Base-by-base conservation (phyloP, 2,113 vertebrate genomes). In the Nycticorax nycticorax region DNA sequence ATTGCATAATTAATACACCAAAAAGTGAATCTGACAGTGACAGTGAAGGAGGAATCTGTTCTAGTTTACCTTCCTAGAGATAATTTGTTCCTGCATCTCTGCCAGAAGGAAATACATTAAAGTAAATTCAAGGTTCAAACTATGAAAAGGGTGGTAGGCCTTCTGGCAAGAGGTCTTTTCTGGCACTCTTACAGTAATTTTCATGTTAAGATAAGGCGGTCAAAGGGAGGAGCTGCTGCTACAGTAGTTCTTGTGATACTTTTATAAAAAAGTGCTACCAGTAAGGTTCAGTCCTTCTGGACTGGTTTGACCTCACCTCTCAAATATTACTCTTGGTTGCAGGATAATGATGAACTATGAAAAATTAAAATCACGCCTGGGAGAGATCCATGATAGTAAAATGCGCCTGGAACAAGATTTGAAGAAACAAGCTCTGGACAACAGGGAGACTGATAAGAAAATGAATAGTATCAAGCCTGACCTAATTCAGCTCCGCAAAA, bases 391-490 rank as follows among this genome's bases (percentile, higher is more conserved):
- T 37, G 99, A 99, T 95, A 99, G 99, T 92, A 99, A 99, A 98
- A 98, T 99, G 94, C 98, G 99, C 85, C 97, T 99, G 94, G 99
- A 99, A 94, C 98, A 99, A 92, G 99, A 99, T 97, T 98, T 99
- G 98, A 99, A 98, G 96, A 99, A 98, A 62, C 99, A 99, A 98
- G 99, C 99, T 87, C 98, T 99, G 97, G 99, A 99, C 98, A 99
- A 99, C 98, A 98, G 99, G 55, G 99, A 99, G 98, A 99, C 98
- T 14, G 99, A 99, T 98, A 99, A 99, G 97, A 99, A 99, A 98
- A 99, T 99, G 97, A 99, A 99, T 95, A 99, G 99, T 92, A 98
- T 99, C 98, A 99, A 99, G 93, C 99, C 99, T 64, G 99, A 99
- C 97, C 98, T 99, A 93, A 99, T 99, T 92, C 99, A 99, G 97